These are phyloP conservation scores for Ephydatia muelleri DNA, from an alignment of 37 sponge, comb jelly and placozoan genomes.

Conservation along the genomic window DNA sequence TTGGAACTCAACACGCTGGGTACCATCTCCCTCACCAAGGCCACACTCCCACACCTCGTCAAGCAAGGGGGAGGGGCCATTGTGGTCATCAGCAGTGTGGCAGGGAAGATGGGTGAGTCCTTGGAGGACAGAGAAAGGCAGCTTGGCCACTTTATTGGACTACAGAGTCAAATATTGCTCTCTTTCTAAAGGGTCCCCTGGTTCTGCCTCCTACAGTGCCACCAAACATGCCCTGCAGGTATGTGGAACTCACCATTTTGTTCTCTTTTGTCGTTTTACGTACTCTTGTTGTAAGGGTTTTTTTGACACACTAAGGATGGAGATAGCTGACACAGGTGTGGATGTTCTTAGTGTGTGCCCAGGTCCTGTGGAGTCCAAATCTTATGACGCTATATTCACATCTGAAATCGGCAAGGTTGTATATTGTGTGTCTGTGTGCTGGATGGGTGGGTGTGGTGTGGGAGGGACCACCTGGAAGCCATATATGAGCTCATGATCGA, in stretches of 20 bases:
- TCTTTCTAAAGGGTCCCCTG: constrained; percentile 68
- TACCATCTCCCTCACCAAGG: constrained; percentile 87
- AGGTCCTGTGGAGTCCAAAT: constrained; percentile 77
- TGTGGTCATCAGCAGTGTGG: constrained; percentile 81
- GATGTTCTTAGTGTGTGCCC: constrained; percentile 80
- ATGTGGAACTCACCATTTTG: neutral
- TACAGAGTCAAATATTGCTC: neutral
- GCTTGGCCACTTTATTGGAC: neutral
- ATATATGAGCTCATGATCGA: neutral
- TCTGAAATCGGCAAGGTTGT: constrained; percentile 1
- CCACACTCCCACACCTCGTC: constrained; percentile 85
- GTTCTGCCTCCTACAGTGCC: constrained; percentile 76
- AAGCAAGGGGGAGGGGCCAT: constrained; percentile 63
- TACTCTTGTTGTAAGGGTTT: constrained; percentile 60
- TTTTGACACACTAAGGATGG: constrained; percentile 86
- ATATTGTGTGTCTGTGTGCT: neutral
- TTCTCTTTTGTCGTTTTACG: neutral
- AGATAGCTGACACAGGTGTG: constrained; percentile 65
- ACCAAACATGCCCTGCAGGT: constrained; percentile 93
- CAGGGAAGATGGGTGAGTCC: constrained; percentile 85
- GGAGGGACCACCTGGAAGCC: neutral
- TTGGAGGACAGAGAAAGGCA: neutral
- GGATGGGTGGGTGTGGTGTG: neutral
- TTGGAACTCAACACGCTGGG: constrained; percentile 82
- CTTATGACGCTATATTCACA: constrained; percentile 22